phyloP scores from a whole-genome alignment of 2,888 invertebrate genomes.

The Xanthorhoe spadicearia region DNA sequence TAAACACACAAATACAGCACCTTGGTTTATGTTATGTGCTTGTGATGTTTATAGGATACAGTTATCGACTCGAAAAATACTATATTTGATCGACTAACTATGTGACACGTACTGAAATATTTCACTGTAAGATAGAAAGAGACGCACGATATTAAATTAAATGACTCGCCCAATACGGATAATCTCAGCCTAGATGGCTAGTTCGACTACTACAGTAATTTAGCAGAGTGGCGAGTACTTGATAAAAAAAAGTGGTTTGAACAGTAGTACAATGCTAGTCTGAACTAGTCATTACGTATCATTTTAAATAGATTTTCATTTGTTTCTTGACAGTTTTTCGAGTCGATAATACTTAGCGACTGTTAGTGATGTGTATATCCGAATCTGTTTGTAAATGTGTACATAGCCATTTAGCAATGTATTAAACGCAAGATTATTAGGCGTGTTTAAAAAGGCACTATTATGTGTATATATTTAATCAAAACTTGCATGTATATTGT shows the following conservation, averaged over 20 bases:
- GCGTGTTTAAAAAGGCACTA: background rate
- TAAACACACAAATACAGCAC: slow-evolving; percentile 66
- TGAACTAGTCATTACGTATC: no score
- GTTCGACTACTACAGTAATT: no score
- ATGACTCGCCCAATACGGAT: background rate
- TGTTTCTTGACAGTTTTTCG: slow-evolving; percentile 17
- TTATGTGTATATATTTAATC: background rate
- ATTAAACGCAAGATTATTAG: slow-evolving; percentile 4
- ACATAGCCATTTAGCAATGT: slow-evolving; percentile 11
- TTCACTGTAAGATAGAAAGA: background rate
- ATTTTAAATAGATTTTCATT: background rate
- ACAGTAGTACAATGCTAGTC: no score
- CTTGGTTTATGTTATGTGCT: slow-evolving; percentile 62
- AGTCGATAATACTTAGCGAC: slow-evolving; percentile 24
- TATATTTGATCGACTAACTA: no score
- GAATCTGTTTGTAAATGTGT: slow-evolving; percentile 24
- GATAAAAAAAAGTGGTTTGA: no score
- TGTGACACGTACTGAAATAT: background rate
- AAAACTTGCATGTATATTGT: background rate
- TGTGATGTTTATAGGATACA: slow-evolving; percentile 33
- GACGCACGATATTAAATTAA: background rate
- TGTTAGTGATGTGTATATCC: slow-evolving; percentile 25
- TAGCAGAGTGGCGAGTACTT: no score
- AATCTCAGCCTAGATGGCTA: no score
- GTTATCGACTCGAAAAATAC: slow-evolving; percentile 20